phyloP scores from a whole-genome alignment of 1,140 invertebrate genomes.

The Galleria mellonella region DNA sequence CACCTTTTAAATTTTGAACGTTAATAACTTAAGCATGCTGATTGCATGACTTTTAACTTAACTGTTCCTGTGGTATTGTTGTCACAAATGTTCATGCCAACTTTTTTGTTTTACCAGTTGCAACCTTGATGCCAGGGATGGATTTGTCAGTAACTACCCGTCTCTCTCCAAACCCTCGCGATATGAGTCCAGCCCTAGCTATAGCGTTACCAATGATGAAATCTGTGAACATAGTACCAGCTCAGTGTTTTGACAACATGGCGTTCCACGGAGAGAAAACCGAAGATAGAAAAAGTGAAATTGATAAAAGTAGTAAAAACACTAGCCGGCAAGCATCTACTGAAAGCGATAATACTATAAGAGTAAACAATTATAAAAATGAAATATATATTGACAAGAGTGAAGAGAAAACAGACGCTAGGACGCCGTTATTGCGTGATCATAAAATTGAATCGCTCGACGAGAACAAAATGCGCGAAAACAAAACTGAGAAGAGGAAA shows the following conservation, averaged over 20 bases:
- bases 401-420: constrained; percentile 59
- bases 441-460: constrained; percentile 68
- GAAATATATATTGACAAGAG: constrained; percentile 55
- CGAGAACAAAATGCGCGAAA: constrained; percentile 59
- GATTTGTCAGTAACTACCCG: constrained; percentile 63
- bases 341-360: constrained; percentile 49
- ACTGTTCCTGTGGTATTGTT: background rate
- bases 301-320: constrained; percentile 30
- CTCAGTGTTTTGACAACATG: constrained; percentile 71
- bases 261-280: constrained; percentile 56
- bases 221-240: constrained; percentile 60
- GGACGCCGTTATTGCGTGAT: constrained; percentile 55
- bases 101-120: constrained; percentile 47
- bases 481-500: constrained; percentile 61
- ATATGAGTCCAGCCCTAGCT: constrained; percentile 59
- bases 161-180: constrained; percentile 62
- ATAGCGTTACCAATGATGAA: constrained; percentile 71
- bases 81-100: background rate
- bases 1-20: too few species aligned
- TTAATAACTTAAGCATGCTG: constrained; percentile 9
- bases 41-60: constrained; percentile 13
- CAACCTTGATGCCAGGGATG: constrained; percentile 69
- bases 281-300: constrained; percentile 29
- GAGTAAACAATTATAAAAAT: constrained; percentile 53
- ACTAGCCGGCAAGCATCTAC: constrained; percentile 46